phyloP scores from a whole-genome alignment of 2,888 invertebrate species.

The Cosmia pyralina region DNA sequence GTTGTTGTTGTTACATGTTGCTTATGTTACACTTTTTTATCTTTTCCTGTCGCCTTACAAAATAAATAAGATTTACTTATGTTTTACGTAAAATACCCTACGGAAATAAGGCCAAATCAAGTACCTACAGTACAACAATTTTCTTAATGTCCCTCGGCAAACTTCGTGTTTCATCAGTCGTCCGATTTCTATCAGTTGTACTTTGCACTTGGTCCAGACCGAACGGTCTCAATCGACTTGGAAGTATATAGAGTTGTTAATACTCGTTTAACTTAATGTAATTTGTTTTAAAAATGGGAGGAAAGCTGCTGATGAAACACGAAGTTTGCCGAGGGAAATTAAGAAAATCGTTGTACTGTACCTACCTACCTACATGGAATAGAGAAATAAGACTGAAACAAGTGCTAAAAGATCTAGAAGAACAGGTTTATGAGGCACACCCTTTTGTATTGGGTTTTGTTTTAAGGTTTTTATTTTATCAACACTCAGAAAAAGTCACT shows the following conservation, averaged over 20 bases:
- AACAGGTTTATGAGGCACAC: background rate
- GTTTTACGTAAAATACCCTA: background rate
- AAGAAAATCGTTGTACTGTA: background rate
- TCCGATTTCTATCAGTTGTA: too few relatives aligned
- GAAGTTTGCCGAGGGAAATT: too few relatives aligned
- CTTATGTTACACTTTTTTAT: background rate
- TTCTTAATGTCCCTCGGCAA: too few relatives aligned
- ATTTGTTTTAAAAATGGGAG: too few relatives aligned
- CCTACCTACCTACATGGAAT: background rate
- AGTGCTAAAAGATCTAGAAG: background rate
- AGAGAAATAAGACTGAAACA: background rate
- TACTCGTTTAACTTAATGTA: too few relatives aligned
- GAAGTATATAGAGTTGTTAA: too few relatives aligned
- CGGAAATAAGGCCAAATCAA: background rate
- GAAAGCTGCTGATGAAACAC: too few relatives aligned
- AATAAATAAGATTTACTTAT: slow-evolving; percentile 2
- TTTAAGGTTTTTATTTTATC: background rate
- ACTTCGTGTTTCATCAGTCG: too few relatives aligned
- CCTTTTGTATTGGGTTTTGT: background rate
- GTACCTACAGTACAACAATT: too few relatives aligned
- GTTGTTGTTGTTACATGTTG: too few relatives aligned
- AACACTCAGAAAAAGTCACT: background rate
- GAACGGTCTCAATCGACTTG: too few relatives aligned
- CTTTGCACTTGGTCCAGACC: too few relatives aligned
- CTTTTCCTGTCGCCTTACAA: background rate